Percentiles rank a stretch among this genome's conserved stretches.
phyloP scores from a whole-genome alignment of 2,888 invertebrate species.

The Thymelicus lineola region DNA sequence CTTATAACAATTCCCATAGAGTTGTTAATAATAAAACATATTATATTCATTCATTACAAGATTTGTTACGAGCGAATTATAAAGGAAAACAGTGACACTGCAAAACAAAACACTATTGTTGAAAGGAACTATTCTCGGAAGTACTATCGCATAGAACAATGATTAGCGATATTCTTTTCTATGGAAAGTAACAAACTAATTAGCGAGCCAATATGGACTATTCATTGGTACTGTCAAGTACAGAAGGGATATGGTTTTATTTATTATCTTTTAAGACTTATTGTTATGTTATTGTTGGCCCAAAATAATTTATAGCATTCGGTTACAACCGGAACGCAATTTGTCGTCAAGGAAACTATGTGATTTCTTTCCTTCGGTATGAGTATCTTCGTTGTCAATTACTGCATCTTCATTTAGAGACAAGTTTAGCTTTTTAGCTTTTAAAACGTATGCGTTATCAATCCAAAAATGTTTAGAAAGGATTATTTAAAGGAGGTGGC shows the following conservation, averaged over 20 bases:
- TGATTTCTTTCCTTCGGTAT: slow-evolving; percentile 12
- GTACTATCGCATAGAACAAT: slow-evolving; percentile 41
- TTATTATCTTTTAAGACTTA: slow-evolving; percentile 33
- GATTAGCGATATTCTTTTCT: slow-evolving; percentile 35
- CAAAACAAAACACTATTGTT: slow-evolving; percentile 36
- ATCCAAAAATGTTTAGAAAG: too few relatives aligned
- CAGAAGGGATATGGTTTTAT: slow-evolving; percentile 29
- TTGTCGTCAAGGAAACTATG: slow-evolving; percentile 22
- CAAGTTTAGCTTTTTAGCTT: too few relatives aligned
- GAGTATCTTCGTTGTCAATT: neutral
- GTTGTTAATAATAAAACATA: neutral
- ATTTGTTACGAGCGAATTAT: slow-evolving; percentile 34
- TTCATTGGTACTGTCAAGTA: slow-evolving; percentile 34
- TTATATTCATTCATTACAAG: slow-evolving; percentile 30
- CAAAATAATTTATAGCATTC: slow-evolving; percentile 32
- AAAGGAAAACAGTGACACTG: slow-evolving; percentile 37
- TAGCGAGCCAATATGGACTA: slow-evolving; percentile 32
- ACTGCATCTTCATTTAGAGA: neutral
- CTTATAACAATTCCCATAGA: slow-evolving; percentile 11
- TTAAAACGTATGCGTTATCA: too few relatives aligned
- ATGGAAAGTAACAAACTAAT: slow-evolving; percentile 37
- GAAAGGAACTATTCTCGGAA: slow-evolving; percentile 42
- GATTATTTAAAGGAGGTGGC: too few relatives aligned
- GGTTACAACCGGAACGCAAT: slow-evolving; percentile 36
- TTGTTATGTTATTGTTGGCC: slow-evolving; percentile 35